phyloP scores from a whole-genome alignment of 2,888 invertebrate species.

The Gibbula magus region DNA sequence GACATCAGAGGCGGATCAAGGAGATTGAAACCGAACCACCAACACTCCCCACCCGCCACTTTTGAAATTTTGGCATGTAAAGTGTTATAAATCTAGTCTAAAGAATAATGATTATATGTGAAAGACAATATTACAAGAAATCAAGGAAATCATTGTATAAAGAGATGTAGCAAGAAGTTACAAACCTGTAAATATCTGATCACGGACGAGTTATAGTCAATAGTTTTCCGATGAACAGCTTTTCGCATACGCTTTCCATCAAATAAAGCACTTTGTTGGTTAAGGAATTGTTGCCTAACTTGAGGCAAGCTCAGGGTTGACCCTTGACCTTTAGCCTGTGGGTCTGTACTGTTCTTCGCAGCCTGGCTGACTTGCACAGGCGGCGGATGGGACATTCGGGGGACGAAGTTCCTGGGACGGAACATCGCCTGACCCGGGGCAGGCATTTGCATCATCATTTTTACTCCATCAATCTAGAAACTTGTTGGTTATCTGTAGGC shows the following conservation, averaged over 20 bases:
- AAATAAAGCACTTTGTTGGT: constrained; percentile 54
- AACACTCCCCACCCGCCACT: too few species aligned
- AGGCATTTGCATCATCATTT: constrained; percentile 23
- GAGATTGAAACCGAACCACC: too few species aligned
- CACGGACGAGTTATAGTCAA: constrained; percentile 97
- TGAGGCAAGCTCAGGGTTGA: constrained; percentile 15
- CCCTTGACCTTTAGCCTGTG: neutral
- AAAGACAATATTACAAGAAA: too few species aligned
- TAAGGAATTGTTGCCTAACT: constrained; percentile 29
- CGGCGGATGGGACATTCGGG: neutral
- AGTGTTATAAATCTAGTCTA: too few species aligned
- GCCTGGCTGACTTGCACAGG: neutral
- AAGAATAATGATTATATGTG: too few species aligned
- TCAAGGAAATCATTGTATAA: neutral
- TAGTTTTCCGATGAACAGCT: constrained; percentile 97
- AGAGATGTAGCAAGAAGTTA: constrained; percentile 26
- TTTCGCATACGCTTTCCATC: constrained; percentile 96
- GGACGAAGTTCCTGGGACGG: constrained; percentile 19
- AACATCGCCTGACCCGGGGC: constrained; percentile 4
- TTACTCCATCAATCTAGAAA: constrained; percentile 24
- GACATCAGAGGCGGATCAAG: too few species aligned
- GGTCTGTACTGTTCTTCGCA: neutral
- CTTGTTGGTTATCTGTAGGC: neutral
- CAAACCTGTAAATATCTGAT: constrained; percentile 91
- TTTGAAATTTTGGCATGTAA: too few species aligned